Evolutionary conservation across 2,113 vertebrate species (phyloP).

Genomic region (Syrmaticus mikado): DNA sequence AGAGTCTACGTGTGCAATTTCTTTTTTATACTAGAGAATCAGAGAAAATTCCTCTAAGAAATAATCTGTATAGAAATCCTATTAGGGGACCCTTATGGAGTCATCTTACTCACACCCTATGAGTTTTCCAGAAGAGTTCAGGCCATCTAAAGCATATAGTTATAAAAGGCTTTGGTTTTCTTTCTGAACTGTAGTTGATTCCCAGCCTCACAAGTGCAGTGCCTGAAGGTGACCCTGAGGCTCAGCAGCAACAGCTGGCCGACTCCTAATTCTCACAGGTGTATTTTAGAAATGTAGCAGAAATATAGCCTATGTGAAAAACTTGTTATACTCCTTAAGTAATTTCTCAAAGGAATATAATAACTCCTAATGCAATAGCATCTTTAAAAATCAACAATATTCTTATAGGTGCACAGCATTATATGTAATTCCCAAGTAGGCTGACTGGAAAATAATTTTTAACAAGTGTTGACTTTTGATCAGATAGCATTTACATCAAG

Average conservation of each 20-base stretch:
- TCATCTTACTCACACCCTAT: neutral
- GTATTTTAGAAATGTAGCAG: neutral
- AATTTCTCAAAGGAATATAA: neutral
- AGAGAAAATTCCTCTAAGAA: neutral
- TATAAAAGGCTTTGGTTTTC: neutral
- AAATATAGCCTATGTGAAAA: neutral
- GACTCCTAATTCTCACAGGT: neutral
- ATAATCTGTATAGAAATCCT: neutral
- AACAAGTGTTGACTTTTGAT: neutral
- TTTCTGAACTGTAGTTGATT: neutral
- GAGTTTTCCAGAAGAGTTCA: neutral
- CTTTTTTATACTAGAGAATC: neutral
- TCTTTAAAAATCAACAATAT: neutral
- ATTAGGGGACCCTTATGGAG: neutral
- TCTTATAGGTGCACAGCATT: neutral
- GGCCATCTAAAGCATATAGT: neutral
- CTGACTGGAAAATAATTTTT: neutral
- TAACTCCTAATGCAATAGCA: neutral
- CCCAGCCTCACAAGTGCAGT: neutral
- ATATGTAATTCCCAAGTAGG: neutral
- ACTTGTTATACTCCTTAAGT: neutral
- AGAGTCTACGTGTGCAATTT: neutral
- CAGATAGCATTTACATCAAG: neutral
- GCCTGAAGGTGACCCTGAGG: constrained; percentile 22
- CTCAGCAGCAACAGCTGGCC: neutral